Base-by-base conservation (phyloP, 1,140 invertebrate genomes). In the Mesaphorura yosii region DNA sequence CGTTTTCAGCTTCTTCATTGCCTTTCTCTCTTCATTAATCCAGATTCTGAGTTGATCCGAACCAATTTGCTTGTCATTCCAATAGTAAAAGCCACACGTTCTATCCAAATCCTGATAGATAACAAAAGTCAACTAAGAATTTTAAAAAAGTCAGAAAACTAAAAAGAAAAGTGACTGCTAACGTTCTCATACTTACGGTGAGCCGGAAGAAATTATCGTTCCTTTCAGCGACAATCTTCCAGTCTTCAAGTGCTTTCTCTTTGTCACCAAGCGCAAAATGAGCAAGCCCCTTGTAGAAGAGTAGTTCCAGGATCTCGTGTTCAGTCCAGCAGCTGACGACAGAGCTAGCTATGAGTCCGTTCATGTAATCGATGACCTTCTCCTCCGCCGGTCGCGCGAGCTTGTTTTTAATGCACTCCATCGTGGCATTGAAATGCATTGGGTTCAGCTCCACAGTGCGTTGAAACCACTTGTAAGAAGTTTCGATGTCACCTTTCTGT, bases 401-500 rank as follows among this genome's bases (percentile, higher is more conserved):
- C 5, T 38, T 19, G 25, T 46, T 59, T 38, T 55, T 54, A 26
- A 50, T 37, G 31, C 42, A 54, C 44, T 59, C 57, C 48, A 59
- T 47, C 29, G 48, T 14, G 5, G 51, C 57, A 38, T 59, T 59
- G 38, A 51, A 59, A 28, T 51, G 48, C 20, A 10, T 29, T 14
- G 52, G 48, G 40, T 59, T 49, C 27, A 55, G 42, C 27, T 44
- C 12, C 2, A 41, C 10, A 10, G 57, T 48, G 34, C 38, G 48
- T n/a, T 38, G 27, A 37, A 59, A 51, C 48, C 48, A 59, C 40
- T 51, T 34, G 14, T 55, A 59, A 14, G 57, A 59, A n/a, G 28
- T 23, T 7, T 31, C 27, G 6, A 51, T 29, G 34, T 51, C 38
- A 4, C 41, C n/a, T 22, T 28, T 39, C 51, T 53, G 29, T 15